Evolutionary conservation across 2,797 vertebrate genomes (phyloP), one percentile per base, ranked within the genome.

Genomic region (Lepilemur septentrionalis): DNA sequence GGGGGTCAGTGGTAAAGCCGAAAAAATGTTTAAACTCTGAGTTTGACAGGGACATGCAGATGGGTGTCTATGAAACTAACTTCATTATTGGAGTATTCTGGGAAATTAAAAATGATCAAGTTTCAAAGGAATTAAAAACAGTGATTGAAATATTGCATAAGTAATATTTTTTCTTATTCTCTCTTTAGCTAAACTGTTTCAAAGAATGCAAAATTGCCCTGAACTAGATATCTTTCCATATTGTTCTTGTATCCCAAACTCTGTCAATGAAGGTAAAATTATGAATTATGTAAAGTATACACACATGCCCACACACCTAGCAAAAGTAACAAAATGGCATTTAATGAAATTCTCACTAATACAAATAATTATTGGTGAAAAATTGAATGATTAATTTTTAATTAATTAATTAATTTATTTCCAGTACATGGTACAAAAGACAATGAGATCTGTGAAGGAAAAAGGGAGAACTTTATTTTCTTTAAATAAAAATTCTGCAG

Each of bases 141-240:
- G 28, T 82, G 14, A 69, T 75, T 87, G 17, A 80, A 93, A 89
- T 80, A 28, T 84, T 81, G 59, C 9, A 75, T 57, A 78, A 79
- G 3, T 43, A 78, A 35, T 8, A 28, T 48, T 43, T 65, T 91
- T 79, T 50, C 14, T 92, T 14, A 85, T 78, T 63, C 79, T 92
- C 28, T 78, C 35, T 32, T 86, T 25, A 80, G 41, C 1, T 63
- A 93, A 94, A 10, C 20, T 61, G 14, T 72, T 94, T 81, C 38
- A 79, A 82, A 91, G 5, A 90, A 73, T 69, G 9, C 4, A 95
- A 91, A 93, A 81, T 85, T 95, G 81, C 12, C 17, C 7, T 80
- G 50, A 94, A 86, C 4, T 82, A 28, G 1, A 84, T n/a, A 86
- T 79, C 35, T 93, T 86, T 50, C 55, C 10, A 35, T 52, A 41